Base-by-base conservation (phyloP, 2,113 vertebrate genomes). In the Sorex fumeus region DNA sequence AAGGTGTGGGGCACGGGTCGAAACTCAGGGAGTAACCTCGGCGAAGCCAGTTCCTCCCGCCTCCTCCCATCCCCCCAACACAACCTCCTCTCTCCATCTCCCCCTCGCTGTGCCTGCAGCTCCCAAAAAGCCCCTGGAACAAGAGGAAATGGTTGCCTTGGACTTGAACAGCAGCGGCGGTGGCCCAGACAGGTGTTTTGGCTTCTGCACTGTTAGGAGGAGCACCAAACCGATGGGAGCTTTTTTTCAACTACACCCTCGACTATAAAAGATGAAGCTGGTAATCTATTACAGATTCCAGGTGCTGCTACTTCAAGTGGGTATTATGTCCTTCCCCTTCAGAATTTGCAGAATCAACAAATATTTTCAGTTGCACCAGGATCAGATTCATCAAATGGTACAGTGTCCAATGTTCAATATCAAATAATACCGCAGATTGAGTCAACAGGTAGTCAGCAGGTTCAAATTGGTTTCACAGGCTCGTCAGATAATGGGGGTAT, bases 401-500 rank as follows among this genome's bases (percentile, higher is more conserved):
- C 99, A 97, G 99, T 99, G 98, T 99, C 99, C 98, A 99, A 98
- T 95, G 99, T 99, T 98, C 99, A 99, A 87, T 99, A 99, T 98
- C 99, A 99, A 99, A 99, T 99, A 97, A 99, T 99, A 98, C 99
- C 99, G 98, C 99, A 99, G 97, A 98, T 99, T 97, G 99, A 99
- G 97, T 99, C 99, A 91, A 97, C 98, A 92, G 99, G 99, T 93
- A 99, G 99, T 95, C 98, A 98, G 88, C 98, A 98, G 85, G 98
- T 98, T 98, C 99, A 99, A 95, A 98, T 99, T 98, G 99, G 99
- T 97, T 99, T 99, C 97, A 98, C 99, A 97, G 97, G 99, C 40
- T 98, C 99, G 62, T 97, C 98, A 97, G 99, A 99, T 92, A 99
- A 98, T 97, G 97, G 98, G 91, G 98, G 98, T 94, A 98, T 99